Percentiles rank a stretch among this genome's conserved stretches.
phyloP scores from a whole-genome alignment of 2,888 invertebrate genomes.

The Drosophila tanythrix region DNA sequence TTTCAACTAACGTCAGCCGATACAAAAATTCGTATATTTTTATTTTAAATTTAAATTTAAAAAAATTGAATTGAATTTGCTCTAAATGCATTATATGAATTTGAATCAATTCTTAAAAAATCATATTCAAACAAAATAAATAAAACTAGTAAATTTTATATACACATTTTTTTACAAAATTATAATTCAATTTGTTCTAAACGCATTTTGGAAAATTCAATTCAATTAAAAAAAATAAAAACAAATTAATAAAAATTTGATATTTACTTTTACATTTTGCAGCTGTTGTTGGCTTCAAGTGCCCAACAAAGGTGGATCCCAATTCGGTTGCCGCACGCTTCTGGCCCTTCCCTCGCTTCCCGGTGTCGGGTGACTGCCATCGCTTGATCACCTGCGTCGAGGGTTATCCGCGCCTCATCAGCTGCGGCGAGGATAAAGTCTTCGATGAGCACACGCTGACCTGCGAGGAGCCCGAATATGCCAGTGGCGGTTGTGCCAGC shows the following conservation, averaged over 20 bases:
- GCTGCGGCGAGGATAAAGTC: conserved; percentile 94
- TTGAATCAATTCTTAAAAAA: background rate
- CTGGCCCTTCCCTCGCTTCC: conserved; percentile 96
- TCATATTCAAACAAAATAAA: background rate
- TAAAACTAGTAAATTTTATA: background rate
- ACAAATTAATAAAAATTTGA: conserved; percentile 25
- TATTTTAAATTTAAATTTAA: background rate
- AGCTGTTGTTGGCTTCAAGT: conserved; percentile 96
- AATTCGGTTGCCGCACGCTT: conserved; percentile 93
- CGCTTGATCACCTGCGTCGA: conserved; percentile 96
- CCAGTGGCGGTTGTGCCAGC: conserved; percentile 80
- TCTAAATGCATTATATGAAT: background rate
- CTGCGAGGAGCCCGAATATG: conserved; percentile 88
- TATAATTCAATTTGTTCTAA: background rate
- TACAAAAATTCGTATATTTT: background rate
- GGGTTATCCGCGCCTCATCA: conserved; percentile 93
- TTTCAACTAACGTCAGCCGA: background rate
- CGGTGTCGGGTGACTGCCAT: conserved; percentile 94
- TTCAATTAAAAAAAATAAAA: conserved; percentile 24
- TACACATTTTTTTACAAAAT: background rate
- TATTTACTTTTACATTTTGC: conserved; percentile 56
- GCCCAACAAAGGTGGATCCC: conserved; percentile 93
- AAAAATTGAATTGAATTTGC: background rate
- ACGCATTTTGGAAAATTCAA: background rate
- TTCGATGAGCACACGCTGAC: conserved; percentile 93